These are phyloP conservation scores for Diorhabda carinulata DNA, from an alignment of 1,140 invertebrate species.

Conservation along the genomic window DNA sequence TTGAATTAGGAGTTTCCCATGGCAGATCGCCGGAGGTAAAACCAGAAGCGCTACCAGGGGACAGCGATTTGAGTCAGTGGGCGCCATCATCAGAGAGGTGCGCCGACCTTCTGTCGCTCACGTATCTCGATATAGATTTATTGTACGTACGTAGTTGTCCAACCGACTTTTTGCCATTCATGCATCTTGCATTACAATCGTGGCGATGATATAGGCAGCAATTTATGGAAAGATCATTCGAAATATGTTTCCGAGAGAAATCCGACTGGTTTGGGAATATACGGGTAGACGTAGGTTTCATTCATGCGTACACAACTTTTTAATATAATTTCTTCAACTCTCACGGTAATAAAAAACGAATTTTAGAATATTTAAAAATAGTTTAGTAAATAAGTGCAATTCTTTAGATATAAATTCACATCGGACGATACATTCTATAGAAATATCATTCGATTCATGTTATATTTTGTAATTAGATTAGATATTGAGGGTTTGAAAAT, in stretches of 20 bases:
- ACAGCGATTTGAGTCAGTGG: conserved; percentile 22
- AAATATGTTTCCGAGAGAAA: background rate
- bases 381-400: too few relatives aligned
- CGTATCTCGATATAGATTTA: conserved; percentile 33
- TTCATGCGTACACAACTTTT: too few relatives aligned
- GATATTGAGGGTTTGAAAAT: too few relatives aligned
- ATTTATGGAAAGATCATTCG: conserved; percentile 5
- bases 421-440: too few relatives aligned
- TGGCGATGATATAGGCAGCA: conserved; percentile 5
- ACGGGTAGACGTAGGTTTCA: too few relatives aligned
- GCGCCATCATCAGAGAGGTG: conserved; percentile 30
- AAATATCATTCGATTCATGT: too few relatives aligned
- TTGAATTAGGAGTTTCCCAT: conserved; percentile 23
- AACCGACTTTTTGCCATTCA: conserved; percentile 20
- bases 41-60: conserved; percentile 19
- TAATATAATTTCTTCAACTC: too few relatives aligned
- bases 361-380: too few relatives aligned
- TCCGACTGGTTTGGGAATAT: too few relatives aligned
- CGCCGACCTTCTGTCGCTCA: conserved; percentile 33
- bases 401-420: too few relatives aligned
- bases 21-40: conserved; percentile 5
- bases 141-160: conserved; percentile 24
- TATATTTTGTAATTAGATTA: too few relatives aligned
- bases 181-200: conserved; percentile 27
- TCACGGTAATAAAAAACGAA: too few relatives aligned